These are phyloP conservation scores for Poicephalus gulielmi DNA, from an alignment of 2,113 vertebrate genomes.

Conservation along the genomic window DNA sequence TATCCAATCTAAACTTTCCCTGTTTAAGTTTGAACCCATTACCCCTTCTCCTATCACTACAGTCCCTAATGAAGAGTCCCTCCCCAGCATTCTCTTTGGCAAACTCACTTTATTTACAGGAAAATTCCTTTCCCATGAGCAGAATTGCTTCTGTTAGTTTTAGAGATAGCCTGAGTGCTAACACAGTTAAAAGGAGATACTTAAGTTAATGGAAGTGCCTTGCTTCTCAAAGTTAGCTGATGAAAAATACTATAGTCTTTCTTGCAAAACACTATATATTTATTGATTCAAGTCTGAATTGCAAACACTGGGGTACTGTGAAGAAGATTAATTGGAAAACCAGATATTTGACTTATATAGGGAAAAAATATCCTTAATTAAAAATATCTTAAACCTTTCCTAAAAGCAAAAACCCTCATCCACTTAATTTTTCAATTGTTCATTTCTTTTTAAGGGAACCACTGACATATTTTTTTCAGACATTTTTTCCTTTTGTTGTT, in stretches of 20 bases:
- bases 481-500: neutral
- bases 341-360: neutral
- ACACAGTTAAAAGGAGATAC: neutral
- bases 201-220: neutral
- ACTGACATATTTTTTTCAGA: neutral
- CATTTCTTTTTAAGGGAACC: neutral
- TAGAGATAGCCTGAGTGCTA: neutral
- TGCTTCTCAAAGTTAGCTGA: neutral
- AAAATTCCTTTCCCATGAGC: neutral
- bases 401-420: accelerated
- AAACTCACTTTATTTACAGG: neutral
- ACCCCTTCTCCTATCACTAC: too few relatives aligned
- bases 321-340: neutral
- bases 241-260: neutral
- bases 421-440: neutral
- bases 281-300: neutral
- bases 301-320: neutral
- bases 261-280: neutral
- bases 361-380: neutral
- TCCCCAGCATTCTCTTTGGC: neutral
- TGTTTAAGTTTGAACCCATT: too few relatives aligned
- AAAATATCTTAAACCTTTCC: neutral
- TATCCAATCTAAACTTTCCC: too few relatives aligned
- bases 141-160: neutral
- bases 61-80: too few relatives aligned